These are phyloP conservation scores for Hypsopygia costalis DNA, from an alignment of 2,888 invertebrate genomes.

Conservation along the genomic window DNA sequence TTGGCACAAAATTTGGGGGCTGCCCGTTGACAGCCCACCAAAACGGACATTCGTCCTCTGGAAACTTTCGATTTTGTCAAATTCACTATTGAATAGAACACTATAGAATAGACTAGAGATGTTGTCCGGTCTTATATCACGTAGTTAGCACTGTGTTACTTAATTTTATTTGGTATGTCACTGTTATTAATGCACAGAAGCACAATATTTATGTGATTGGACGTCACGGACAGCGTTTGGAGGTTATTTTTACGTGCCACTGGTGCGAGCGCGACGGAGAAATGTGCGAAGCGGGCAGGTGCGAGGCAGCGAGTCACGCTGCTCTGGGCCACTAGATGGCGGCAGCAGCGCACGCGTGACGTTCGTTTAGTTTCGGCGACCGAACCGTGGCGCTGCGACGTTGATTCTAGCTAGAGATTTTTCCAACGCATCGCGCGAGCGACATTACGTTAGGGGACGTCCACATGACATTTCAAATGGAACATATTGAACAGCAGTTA, in stretches of 20 bases:
- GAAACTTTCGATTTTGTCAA: slow-evolving; percentile 69
- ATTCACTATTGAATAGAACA: slow-evolving; percentile 53
- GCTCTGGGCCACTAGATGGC: slow-evolving; percentile 60
- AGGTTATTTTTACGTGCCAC: slow-evolving; percentile 78
- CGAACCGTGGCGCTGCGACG: slow-evolving; percentile 72
- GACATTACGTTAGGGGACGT: slow-evolving; percentile 52
- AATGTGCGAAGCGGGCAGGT: slow-evolving; percentile 58
- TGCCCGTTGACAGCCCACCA: slow-evolving; percentile 78
- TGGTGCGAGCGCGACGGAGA: slow-evolving; percentile 74
- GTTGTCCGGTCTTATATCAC: slow-evolving; percentile 42
- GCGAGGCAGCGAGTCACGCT: slow-evolving; percentile 37
- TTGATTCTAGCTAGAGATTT: slow-evolving; percentile 76
- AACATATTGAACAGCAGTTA: slow-evolving; percentile 27
- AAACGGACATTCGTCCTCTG: slow-evolving; percentile 68
- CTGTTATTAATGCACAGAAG: slow-evolving; percentile 48
- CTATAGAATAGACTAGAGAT: slow-evolving; percentile 39
- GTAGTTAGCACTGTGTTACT: slow-evolving; percentile 40
- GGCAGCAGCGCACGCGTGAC: slow-evolving; percentile 49
- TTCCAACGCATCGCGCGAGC: slow-evolving; percentile 71
- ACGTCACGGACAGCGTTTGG: slow-evolving; percentile 62
- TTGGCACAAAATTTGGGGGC: slow-evolving; percentile 75
- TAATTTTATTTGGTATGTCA: slow-evolving; percentile 42
- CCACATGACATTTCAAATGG: slow-evolving; percentile 31
- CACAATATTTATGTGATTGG: slow-evolving; percentile 63
- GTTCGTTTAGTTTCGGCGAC: slow-evolving; percentile 69